Percentiles rank a stretch among this genome's conserved stretches.
These are phyloP conservation scores for Psophia crepitans DNA, from an alignment of 2,113 vertebrate genomes.

Conservation along the genomic window DNA sequence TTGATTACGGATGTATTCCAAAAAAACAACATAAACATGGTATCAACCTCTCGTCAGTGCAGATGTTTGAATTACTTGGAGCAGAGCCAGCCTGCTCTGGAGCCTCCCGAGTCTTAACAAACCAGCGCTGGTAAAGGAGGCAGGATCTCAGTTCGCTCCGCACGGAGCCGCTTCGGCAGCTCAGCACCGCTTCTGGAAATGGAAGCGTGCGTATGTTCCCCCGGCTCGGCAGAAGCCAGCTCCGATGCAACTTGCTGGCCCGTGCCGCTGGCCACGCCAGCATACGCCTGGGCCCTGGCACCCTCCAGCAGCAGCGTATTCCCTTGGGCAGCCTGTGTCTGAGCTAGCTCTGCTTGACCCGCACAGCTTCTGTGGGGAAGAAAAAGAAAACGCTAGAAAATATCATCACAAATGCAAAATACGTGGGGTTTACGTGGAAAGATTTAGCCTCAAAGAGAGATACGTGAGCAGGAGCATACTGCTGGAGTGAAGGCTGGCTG, in stretches of 20 bases:
- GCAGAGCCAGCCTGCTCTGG: neutral
- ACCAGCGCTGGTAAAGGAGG: neutral
- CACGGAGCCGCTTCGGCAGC: fast-evolving
- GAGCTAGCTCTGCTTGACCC: neutral
- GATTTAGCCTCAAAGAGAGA: neutral
- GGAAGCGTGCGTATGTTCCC: fast-evolving
- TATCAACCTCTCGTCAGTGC: neutral
- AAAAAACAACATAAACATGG: fast-evolving
- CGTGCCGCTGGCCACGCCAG: fast-evolving
- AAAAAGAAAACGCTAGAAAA: neutral
- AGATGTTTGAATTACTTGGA: neutral
- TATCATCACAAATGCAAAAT: neutral
- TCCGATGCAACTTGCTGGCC: fast-evolving
- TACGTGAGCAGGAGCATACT: fast-evolving
- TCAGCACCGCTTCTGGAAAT: neutral
- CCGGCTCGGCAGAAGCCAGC: neutral
- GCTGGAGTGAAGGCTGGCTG: neutral
- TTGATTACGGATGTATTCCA: fast-evolving
- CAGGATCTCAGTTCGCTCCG: neutral
- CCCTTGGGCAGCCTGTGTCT: neutral
- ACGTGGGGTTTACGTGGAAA: fast-evolving
- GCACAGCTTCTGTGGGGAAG: neutral
- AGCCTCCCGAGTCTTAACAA: neutral
- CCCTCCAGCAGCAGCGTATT: neutral
- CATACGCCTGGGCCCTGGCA: neutral